Evolutionary conservation across 2,888 invertebrate genomes (phyloP).

Genomic region (Plebejus argus): DNA sequence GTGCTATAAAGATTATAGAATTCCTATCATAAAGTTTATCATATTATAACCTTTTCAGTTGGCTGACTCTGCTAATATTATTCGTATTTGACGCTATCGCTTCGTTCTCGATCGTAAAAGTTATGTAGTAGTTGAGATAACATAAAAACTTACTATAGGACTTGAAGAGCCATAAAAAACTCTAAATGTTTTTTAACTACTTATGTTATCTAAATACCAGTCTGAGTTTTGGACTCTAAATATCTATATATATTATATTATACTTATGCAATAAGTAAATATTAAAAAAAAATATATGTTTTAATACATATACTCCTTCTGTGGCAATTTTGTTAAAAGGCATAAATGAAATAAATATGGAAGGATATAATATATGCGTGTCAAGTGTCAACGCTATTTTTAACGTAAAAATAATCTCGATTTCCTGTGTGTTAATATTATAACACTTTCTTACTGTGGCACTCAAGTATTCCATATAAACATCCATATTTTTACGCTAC

Average conservation of each 20-base stretch:
- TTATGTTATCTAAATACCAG: not conserved
- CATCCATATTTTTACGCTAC: conserved; percentile 21
- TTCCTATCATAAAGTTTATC: not conserved
- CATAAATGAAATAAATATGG: too few species aligned
- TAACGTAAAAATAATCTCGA: not conserved
- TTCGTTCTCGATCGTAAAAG: not conserved
- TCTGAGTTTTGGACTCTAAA: too few species aligned
- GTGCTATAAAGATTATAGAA: conserved; percentile 6
- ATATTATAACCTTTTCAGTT: not conserved
- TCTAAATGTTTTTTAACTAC: not conserved
- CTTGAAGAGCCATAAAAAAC: not conserved
- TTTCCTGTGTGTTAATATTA: not conserved
- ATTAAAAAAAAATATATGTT: too few species aligned
- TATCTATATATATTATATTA: too few species aligned
- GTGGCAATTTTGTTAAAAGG: too few species aligned
- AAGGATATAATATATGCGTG: too few species aligned
- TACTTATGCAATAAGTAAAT: too few species aligned
- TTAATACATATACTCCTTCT: too few species aligned
- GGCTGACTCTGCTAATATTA: conserved; percentile 11
- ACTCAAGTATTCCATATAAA: conserved; percentile 12
- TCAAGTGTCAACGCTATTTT: too few species aligned
- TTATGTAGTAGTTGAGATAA: not conserved
- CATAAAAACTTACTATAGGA: not conserved
- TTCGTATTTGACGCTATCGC: not conserved
- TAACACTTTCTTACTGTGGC: not conserved